A percentile compares a stretch with the other conserved stretches of the same genome.
These are phyloP conservation scores for Nasonovia ribisnigri DNA, from an alignment of 2,888 invertebrate species.

Conservation along the genomic window DNA sequence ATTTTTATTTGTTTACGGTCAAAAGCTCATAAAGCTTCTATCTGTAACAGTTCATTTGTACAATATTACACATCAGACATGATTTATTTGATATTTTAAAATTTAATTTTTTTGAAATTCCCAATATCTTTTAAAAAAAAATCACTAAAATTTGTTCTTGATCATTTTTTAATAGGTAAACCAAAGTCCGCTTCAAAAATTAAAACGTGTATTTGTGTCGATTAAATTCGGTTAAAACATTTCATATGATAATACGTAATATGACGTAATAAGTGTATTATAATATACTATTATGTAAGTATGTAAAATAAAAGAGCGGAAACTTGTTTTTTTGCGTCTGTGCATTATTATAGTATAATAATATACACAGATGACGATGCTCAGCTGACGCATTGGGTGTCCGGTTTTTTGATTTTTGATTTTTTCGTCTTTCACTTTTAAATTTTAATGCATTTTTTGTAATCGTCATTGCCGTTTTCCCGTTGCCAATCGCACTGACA, in stretches of 20 bases:
- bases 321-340: neutral
- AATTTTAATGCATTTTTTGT: neutral
- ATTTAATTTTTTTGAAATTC: neutral
- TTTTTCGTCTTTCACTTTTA: constrained; percentile 7
- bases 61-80: neutral
- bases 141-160: neutral
- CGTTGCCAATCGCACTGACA: neutral
- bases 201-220: neutral
- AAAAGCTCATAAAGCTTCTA: neutral
- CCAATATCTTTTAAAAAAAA: neutral
- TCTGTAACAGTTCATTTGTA: neutral
- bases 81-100: neutral
- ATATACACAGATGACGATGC: neutral
- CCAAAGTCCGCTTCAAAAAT: neutral
- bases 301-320: neutral
- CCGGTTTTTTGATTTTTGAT: neutral
- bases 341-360: neutral
- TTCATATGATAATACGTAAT: neutral
- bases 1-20: too few species aligned
- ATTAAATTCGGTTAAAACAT: neutral
- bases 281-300: neutral
- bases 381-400: neutral
- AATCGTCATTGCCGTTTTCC: neutral
- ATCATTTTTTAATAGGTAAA: neutral
- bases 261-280: neutral